These are phyloP conservation scores for Hydrozoanthus tunicans DNA, from an alignment of 64 coral and sea anemone species.

Conservation along the genomic window DNA sequence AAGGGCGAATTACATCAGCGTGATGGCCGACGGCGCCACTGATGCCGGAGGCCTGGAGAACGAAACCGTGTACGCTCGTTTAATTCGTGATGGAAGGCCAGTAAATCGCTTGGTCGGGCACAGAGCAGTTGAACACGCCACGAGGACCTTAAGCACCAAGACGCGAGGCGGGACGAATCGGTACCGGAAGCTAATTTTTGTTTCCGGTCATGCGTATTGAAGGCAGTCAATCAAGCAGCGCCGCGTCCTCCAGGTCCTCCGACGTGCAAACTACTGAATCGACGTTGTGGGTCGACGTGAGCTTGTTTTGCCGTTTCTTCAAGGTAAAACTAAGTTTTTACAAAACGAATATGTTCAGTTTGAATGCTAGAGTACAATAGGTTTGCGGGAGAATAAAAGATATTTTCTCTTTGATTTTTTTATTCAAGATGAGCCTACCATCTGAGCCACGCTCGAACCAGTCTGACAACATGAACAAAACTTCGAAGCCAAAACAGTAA, in stretches of 20 bases:
- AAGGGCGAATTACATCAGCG: background rate
- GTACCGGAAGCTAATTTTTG: background rate
- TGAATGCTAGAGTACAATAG: too few species aligned
- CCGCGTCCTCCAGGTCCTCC: background rate
- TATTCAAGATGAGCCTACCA: too few species aligned
- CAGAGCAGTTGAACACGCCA: constrained; percentile 6
- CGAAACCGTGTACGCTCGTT: constrained; percentile 11
- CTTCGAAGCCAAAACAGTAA: too few species aligned
- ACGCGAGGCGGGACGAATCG: constrained; percentile 43
- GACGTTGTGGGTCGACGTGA: background rate
- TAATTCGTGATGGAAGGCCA: constrained; percentile 17
- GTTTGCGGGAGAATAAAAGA: too few species aligned
- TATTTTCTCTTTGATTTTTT: too few species aligned
- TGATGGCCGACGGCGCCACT: constrained; percentile 10
- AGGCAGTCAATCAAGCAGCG: too few species aligned
- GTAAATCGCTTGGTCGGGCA: constrained; percentile 27
- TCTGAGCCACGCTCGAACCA: too few species aligned
- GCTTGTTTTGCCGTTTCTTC: constrained; percentile 18
- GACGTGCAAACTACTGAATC: background rate
- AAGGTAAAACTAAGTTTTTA: too few species aligned
- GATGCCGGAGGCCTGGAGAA: constrained; percentile 2
- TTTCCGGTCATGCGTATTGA: background rate
- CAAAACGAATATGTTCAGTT: too few species aligned
- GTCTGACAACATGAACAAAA: too few species aligned
- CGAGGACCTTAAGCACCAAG: constrained; percentile 31